A percentile compares a stretch with the other conserved stretches of the same genome.
Evolutionary conservation across 2,888 invertebrate genomes (phyloP).

Genomic region (Tridacna crocea): DNA sequence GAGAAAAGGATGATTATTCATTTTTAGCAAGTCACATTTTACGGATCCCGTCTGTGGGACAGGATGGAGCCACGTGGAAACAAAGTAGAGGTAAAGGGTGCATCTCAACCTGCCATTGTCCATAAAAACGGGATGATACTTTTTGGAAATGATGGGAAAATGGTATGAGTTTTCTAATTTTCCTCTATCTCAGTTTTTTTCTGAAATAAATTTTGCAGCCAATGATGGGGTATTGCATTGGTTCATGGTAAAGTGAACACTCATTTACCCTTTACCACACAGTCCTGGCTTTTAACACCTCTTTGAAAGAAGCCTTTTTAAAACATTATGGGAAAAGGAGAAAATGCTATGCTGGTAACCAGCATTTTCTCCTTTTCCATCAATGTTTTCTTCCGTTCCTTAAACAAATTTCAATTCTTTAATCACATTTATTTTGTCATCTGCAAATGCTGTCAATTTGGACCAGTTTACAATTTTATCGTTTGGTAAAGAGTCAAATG

Average conservation of each 20-base stretch:
- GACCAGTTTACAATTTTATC: too few species aligned
- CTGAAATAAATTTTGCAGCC: background rate
- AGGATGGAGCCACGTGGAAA: slow-evolving; percentile 86
- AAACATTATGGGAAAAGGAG: too few species aligned
- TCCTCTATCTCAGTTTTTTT: background rate
- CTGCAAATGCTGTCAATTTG: too few species aligned
- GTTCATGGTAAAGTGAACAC: too few species aligned
- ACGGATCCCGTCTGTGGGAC: slow-evolving; percentile 91
- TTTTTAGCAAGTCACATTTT: slow-evolving; percentile 89
- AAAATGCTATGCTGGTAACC: background rate
- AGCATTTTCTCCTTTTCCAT: slow-evolving; percentile 2
- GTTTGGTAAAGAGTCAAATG: too few species aligned
- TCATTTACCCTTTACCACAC: background rate
- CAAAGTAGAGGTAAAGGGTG: slow-evolving; percentile 87
- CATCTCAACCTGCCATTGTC: slow-evolving; percentile 88
- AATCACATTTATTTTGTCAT: too few species aligned
- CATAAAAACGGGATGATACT: slow-evolving; percentile 92
- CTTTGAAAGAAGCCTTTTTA: background rate
- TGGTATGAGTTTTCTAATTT: slow-evolving; percentile 84
- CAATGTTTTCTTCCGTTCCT: slow-evolving; percentile 3
- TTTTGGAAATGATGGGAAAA: slow-evolving; percentile 91
- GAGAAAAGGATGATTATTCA: slow-evolving; percentile 84
- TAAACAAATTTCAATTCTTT: too few species aligned
- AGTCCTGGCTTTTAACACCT: background rate
- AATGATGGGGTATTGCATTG: background rate